Conservation (phyloP, 2,888 invertebrate genomes). For the Acronicta leporina region DNA sequence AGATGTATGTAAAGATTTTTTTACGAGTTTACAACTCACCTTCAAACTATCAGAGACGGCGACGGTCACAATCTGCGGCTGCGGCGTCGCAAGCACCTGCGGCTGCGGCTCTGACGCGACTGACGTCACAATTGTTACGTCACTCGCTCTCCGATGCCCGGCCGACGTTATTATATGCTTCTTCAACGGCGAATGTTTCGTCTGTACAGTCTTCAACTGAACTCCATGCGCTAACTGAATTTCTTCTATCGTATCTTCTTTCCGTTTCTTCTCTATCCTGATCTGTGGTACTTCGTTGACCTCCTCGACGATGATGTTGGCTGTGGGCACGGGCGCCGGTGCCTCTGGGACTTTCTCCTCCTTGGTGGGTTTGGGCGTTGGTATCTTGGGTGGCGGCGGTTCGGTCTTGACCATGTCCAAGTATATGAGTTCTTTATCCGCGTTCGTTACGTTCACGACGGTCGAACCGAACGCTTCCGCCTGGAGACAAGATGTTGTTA, state of each 20-base stretch:
- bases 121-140: constrained; percentile 52
- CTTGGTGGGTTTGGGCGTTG: constrained; percentile 46
- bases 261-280: constrained; percentile 56
- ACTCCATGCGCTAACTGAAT: constrained; percentile 61
- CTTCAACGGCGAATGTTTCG: constrained; percentile 79
- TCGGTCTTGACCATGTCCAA: constrained; percentile 50
- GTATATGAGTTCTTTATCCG: constrained; percentile 71
- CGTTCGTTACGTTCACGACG: constrained; percentile 66
- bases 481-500: constrained; percentile 29
- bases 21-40: constrained; percentile 54
- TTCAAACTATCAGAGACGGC: constrained; percentile 80
- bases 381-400: constrained; percentile 47
- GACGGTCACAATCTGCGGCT: constrained; percentile 78
- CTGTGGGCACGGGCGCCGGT: constrained; percentile 62
- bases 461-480: constrained; percentile 73
- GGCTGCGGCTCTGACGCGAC: constrained; percentile 30
- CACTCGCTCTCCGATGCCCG: constrained; percentile 62
- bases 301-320: constrained; percentile 73
- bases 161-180: constrained; percentile 80
- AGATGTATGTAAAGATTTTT: neutral
- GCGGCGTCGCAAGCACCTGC: constrained; percentile 29
- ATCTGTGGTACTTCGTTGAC: constrained; percentile 68
- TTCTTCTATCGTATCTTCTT: constrained; percentile 71
- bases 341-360: constrained; percentile 37
- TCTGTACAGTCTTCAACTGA: constrained; percentile 78